Conservation (phyloP, 2,113 vertebrate species). For the Zosterops hypoxanthus region DNA sequence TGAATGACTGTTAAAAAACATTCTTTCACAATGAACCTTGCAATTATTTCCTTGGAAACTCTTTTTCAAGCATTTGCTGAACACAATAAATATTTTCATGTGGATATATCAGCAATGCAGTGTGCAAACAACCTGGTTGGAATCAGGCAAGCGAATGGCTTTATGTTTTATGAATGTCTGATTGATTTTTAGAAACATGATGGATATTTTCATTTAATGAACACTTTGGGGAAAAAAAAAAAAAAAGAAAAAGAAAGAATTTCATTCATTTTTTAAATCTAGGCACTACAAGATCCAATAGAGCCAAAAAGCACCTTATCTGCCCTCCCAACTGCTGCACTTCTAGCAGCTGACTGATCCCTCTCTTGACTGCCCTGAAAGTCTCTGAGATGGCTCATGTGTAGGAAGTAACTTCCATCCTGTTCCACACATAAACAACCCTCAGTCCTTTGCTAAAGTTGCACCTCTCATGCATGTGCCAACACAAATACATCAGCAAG, state of each 20-base stretch:
- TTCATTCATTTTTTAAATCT: not conserved
- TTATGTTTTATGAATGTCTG: not conserved
- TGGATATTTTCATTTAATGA: not conserved
- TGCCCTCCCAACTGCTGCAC: not conserved
- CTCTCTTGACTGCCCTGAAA: not conserved
- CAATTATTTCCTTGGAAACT: slow-evolving; percentile 1
- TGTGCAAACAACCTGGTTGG: not conserved
- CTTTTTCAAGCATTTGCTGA: not conserved
- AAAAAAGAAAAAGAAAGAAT: not conserved
- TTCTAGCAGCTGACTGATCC: not conserved
- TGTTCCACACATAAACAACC: not conserved
- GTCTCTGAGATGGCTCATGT: not conserved
- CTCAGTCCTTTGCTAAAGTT: not conserved
- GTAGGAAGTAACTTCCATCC: not conserved
- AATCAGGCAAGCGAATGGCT: not conserved
- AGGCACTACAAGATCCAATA: not conserved
- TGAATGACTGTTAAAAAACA: not conserved
- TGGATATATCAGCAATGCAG: not conserved
- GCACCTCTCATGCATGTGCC: not conserved
- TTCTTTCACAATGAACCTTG: not conserved
- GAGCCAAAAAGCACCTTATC: not conserved
- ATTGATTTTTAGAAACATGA: not conserved
- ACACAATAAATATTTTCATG: not conserved
- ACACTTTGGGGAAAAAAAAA: not conserved
- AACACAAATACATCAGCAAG: not conserved